phyloP scores from a whole-genome alignment of 2,888 invertebrate species.

The Drosophila borealis region DNA sequence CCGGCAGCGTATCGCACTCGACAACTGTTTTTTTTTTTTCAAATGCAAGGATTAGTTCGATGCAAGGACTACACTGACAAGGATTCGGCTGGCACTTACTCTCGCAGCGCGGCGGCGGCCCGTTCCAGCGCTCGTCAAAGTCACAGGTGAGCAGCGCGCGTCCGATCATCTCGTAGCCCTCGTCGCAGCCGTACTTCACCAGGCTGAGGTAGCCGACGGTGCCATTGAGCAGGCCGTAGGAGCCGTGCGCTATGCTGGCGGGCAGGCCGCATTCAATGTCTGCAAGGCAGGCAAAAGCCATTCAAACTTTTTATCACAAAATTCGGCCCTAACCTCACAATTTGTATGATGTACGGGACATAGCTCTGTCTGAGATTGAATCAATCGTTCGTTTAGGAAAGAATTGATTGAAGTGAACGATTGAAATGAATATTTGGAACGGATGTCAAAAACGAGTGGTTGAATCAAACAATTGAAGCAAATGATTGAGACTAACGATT shows the following conservation, averaged over 20 bases:
- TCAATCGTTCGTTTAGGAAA: too few species aligned
- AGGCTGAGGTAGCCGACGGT: constrained; percentile 94
- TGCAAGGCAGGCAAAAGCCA: constrained; percentile 77
- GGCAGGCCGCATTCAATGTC: constrained; percentile 96
- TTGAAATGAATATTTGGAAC: too few species aligned
- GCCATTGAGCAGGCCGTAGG: constrained; percentile 92
- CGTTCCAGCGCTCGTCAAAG: constrained; percentile 96
- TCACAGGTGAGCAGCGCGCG: constrained; percentile 94
- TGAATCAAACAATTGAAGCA: too few species aligned
- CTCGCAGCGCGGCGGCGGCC: constrained; percentile 95
- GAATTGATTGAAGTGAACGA: too few species aligned
- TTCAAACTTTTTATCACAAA: too few species aligned
- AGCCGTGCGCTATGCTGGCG: constrained; percentile 93
- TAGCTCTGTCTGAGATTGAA: too few species aligned
- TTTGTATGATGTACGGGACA: too few species aligned
- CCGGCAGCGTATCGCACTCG: constrained; percentile 89
- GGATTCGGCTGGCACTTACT: constrained; percentile 85
- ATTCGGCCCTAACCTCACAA: too few species aligned
- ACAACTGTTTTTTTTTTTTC: constrained; percentile 86
- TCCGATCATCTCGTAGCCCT: constrained; percentile 94
- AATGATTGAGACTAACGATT: too few species aligned
- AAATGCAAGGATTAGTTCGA: constrained; percentile 4
- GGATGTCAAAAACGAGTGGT: too few species aligned
- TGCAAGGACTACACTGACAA: neutral
- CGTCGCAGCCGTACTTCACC: constrained; percentile 93